Evolutionary conservation across 1,140 invertebrate genomes (phyloP).

Genomic region (Odontomachus brunneus): DNA sequence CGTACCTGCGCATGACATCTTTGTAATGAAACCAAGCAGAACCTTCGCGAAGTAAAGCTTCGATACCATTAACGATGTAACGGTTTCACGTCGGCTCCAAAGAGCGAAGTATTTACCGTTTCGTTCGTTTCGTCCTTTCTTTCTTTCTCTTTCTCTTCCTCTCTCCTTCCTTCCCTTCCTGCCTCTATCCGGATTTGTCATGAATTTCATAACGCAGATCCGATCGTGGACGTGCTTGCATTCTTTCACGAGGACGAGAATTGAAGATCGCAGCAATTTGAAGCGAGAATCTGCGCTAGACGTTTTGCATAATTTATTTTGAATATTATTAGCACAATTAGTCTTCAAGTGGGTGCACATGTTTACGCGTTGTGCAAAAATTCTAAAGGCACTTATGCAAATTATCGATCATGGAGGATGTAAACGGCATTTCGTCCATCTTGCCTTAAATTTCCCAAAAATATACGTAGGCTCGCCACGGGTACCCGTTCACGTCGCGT

Average conservation of each 20-base stretch:
- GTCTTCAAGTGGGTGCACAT: background rate
- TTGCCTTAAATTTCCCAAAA: too few species aligned
- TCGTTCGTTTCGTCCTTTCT: constrained; percentile 19
- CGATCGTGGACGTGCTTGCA: background rate
- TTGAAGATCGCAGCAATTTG: background rate
- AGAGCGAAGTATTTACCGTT: constrained; percentile 55
- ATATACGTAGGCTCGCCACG: too few species aligned
- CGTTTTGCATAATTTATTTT: background rate
- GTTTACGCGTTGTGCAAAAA: background rate
- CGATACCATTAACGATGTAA: constrained; percentile 63
- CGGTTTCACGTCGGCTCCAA: constrained; percentile 52
- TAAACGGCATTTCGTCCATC: too few species aligned
- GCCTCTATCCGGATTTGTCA: constrained; percentile 11
- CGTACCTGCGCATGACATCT: constrained; percentile 70
- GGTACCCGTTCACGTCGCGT: too few species aligned
- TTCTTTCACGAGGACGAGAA: constrained; percentile 6
- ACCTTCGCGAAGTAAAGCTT: constrained; percentile 58
- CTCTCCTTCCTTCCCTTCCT: background rate
- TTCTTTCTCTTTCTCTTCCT: background rate
- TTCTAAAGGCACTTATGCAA: background rate
- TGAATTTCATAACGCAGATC: constrained; percentile 17
- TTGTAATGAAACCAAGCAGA: constrained; percentile 65
- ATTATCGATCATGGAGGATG: background rate
- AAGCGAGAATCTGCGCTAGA: background rate
- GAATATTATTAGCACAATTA: background rate